Base-by-base conservation (phyloP, 1,140 invertebrate genomes). In the Orius insidiosus region DNA sequence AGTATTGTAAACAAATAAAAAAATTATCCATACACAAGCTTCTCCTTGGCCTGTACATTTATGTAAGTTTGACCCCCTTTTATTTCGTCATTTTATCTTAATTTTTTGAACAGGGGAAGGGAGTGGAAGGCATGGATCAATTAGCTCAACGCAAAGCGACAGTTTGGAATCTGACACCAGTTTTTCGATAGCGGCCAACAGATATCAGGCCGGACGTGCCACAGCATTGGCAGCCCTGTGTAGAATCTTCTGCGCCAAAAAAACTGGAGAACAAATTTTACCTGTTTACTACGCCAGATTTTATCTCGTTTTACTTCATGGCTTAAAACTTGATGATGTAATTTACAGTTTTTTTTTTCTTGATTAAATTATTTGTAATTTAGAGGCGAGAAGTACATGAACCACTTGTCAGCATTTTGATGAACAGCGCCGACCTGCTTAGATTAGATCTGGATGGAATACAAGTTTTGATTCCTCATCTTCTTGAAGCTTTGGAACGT, bases 171-270 rank as follows among this genome's bases (percentile, higher is more conserved):
- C 31, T 8, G 41, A 43, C 18, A 15, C 24, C 3, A 43, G n/a
- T 31, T 42, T 24, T 19, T 41, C 30, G 14, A 24, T 24, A 3
- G 24, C 24, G 3, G 41, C 24, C 18, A 31, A 31, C 24, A 2
- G 75, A 54, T 81, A 78, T 56, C 77, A 83, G 58, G 72, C 76
- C 53, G 95, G 95, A 2, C 70, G 86, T 54, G 93, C 95, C 0
- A 92, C 97, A 66, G 94, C 95, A 2, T 72, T 97, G 52, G 94
- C 90, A 1, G 80, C 92, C 5, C 64, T 98, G 4, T 96, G 90
- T 64, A 71, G 92, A 56, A 90, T 98, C 55, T 85, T 98, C 58
- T 96, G 90, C 63, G 80, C 92, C 0, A 95, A 96, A 62, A 92
- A 92, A 64, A 92, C 89, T 10, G 85, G 85, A 30, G 95, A 98